These are phyloP conservation scores for Coranthus polyacanthus DNA, from an alignment of 2,797 vertebrate genomes.

Conservation along the genomic window DNA sequence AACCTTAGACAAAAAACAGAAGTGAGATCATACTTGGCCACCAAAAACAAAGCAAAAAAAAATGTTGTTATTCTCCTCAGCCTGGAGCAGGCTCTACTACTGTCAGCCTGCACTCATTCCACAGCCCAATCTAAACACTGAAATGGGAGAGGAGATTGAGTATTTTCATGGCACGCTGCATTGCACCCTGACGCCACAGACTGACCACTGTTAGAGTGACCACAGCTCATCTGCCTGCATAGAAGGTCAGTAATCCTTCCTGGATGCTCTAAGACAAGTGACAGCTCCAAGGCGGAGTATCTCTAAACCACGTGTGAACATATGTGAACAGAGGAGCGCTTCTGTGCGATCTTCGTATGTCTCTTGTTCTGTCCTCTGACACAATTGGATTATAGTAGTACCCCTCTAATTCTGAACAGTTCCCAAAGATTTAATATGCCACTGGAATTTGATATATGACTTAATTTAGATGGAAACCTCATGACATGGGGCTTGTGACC, in stretches of 20 bases:
- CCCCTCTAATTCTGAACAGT: conserved; percentile 70
- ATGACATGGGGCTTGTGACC: conserved; percentile 85
- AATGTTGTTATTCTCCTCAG: conserved; percentile 40
- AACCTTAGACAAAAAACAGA: conserved; percentile 9
- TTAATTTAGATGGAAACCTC: conserved; percentile 85
- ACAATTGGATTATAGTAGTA: conserved; percentile 83
- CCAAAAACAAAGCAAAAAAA: conserved; percentile 12
- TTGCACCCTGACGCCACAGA: conserved; percentile 49
- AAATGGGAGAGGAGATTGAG: conserved; percentile 60
- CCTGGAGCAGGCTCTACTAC: conserved; percentile 23
- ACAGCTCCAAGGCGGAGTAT: conserved; percentile 38
- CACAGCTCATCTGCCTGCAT: conserved; percentile 58
- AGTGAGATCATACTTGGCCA: conserved; percentile 44
- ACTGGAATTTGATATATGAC: conserved; percentile 83
- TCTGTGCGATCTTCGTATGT: conserved; percentile 55
- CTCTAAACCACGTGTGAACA: conserved; percentile 46
- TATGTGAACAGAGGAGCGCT: conserved; percentile 61
- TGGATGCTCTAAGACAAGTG: conserved; percentile 40
- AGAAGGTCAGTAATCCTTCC: conserved; percentile 63
- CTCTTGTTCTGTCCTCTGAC: conserved; percentile 65
- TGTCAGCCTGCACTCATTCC: conserved; percentile 53
- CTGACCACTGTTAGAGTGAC: conserved; percentile 57
- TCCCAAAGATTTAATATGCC: conserved; percentile 85
- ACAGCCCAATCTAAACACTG: conserved; percentile 63
- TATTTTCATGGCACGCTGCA: conserved; percentile 63